Evolutionary conservation across 2,797 vertebrate species (phyloP).

Genomic region (Erethizon dorsatum): DNA sequence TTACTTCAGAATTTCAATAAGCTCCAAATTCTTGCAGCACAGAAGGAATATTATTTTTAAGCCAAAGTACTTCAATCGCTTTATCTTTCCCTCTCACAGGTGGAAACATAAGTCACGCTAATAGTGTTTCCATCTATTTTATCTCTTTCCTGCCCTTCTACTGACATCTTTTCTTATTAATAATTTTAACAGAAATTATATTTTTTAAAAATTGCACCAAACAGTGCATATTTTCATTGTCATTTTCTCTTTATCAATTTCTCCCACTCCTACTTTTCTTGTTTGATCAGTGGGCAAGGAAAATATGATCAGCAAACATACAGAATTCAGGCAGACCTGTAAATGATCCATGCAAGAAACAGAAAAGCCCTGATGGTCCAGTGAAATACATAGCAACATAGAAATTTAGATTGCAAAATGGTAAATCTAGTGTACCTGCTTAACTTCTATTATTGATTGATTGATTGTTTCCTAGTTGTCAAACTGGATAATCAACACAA

Average conservation of each 20-base stretch:
- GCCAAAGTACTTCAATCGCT: background rate
- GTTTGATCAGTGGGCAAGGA: background rate
- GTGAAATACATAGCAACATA: background rate
- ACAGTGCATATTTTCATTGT: background rate
- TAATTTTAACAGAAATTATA: constrained; percentile 39
- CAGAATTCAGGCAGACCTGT: rapidly evolving
- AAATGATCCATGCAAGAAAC: background rate
- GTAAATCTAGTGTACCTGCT: background rate
- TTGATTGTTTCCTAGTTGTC: background rate
- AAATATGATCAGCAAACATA: background rate
- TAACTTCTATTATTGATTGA: background rate
- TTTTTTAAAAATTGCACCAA: background rate
- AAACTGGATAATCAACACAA: background rate
- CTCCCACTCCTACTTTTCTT: background rate
- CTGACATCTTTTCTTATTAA: background rate
- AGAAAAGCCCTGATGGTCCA: background rate
- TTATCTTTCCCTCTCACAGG: constrained; percentile 11
- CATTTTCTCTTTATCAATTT: background rate
- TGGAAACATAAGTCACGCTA: constrained; percentile 63
- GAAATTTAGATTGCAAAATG: background rate
- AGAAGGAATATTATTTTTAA: constrained; percentile 11
- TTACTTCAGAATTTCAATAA: constrained; percentile 52
- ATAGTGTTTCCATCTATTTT: constrained; percentile 33
- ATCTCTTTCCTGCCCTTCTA: constrained; percentile 16
- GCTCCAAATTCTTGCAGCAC: background rate